Base-by-base conservation (phyloP, 2,797 vertebrate genomes). In the Halcyon smyrnensis region DNA sequence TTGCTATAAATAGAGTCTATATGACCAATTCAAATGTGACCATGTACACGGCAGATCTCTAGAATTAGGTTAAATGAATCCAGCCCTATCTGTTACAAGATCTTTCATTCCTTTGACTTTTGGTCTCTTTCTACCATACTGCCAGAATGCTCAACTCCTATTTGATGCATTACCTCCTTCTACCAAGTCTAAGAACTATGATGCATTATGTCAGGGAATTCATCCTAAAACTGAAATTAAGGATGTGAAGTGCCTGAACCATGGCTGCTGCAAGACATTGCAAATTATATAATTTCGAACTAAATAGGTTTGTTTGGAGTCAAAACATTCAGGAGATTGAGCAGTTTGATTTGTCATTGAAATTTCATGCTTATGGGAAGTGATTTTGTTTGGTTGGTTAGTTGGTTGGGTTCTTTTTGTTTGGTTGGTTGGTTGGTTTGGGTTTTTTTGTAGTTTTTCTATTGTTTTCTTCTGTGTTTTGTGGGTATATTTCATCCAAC, bases 161-260 rank as follows among this genome's bases (percentile, higher is more conserved):
- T 76, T 89, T 96, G 87, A 92, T 95, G 13, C 28, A 93, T 96
- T 93, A 79, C 19, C 27, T 94, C 6, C 59, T 67, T 30, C 57
- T 70, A 74, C 36, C 34, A 91, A 46, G 37, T 39, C 11, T 82
- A 81, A 92, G 82, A 85, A 67, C 30, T 79, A 15, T 23, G 30
- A 82, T 84, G 62, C 34, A 68, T 71, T 84, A 71, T 75, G 37
- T 34, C 45, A 87, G 45, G 37, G 32, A 82, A 71, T 90, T 84
- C 39, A 90, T 90, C 43, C 63, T 27, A 20, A 56, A 87, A 95
- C 77, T 79, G 6, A 91, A 84, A 95, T 94, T 87, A 91, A 24
- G n/a, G 6, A n/a, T 50, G 18, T 59, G 28, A 93, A 90, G 6
- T 62, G 16, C 18, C 25, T 68, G 57, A 93, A 75, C 17, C 14